Evolutionary conservation across 2,113 vertebrate genomes (phyloP).

Genomic region (Reinhardtius hippoglossoides): DNA sequence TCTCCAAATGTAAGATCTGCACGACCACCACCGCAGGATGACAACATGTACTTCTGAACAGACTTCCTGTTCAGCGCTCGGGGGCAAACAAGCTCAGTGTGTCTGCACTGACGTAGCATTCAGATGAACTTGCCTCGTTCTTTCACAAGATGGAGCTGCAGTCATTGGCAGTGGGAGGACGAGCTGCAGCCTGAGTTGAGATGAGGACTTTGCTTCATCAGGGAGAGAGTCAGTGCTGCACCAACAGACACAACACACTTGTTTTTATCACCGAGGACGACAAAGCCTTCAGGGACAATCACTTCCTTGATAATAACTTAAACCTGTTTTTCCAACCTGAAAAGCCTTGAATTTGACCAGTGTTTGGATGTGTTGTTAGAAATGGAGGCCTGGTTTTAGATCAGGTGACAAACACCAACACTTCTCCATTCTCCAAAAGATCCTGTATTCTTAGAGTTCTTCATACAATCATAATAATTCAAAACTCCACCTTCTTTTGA

Average conservation of each 20-base stretch:
- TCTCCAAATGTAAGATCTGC: slow-evolving; percentile 3
- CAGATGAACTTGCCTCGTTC: slow-evolving; percentile 31
- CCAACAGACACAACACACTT: not conserved
- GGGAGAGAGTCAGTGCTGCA: not conserved
- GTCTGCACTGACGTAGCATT: not conserved
- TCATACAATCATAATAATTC: too few species aligned
- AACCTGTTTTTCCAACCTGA: too few species aligned
- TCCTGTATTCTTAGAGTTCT: too few species aligned
- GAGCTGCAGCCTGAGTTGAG: not conserved
- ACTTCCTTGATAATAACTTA: not conserved
- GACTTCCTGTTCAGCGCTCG: slow-evolving; percentile 8
- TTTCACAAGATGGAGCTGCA: slow-evolving; percentile 71
- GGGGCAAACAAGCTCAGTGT: not conserved
- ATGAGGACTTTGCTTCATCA: too few species aligned
- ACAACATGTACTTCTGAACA: slow-evolving; percentile 14
- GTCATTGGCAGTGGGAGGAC: slow-evolving; percentile 14
- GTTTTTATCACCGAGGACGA: not conserved
- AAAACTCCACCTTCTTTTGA: too few species aligned
- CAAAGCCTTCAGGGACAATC: not conserved
- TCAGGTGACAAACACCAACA: too few species aligned
- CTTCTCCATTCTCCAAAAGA: too few species aligned
- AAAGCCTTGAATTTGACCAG: too few species aligned
- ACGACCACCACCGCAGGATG: slow-evolving; percentile 13
- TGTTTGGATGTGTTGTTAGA: too few species aligned
- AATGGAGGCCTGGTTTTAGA: too few species aligned